These are phyloP conservation scores for Indicator maculatus DNA, from an alignment of 2,113 vertebrate genomes.

Conservation along the genomic window DNA sequence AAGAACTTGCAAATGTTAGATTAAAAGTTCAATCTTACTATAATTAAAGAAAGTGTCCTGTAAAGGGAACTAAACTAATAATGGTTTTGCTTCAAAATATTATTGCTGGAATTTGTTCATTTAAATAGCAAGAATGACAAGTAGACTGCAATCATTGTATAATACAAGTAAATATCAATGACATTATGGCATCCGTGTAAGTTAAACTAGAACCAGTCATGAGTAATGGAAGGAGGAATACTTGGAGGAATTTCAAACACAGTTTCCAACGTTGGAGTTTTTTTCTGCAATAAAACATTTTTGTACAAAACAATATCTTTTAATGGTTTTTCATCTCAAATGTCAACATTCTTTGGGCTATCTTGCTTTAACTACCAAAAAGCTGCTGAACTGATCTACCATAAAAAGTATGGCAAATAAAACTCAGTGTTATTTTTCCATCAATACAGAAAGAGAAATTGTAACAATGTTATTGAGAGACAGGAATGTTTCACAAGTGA, in stretches of 20 bases:
- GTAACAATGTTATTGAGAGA: neutral
- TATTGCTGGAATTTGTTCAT: neutral
- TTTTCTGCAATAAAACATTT: neutral
- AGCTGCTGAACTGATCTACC: neutral
- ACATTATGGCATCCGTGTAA: neutral
- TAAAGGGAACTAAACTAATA: neutral
- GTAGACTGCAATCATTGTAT: neutral
- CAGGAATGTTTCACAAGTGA: neutral
- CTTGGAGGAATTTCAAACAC: neutral
- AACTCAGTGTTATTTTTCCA: neutral
- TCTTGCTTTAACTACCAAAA: neutral
- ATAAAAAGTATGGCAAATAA: neutral
- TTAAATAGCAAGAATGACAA: neutral
- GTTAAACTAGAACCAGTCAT: neutral
- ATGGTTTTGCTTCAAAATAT: neutral
- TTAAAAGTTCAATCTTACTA: neutral
- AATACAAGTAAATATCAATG: neutral
- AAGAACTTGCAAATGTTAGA: neutral
- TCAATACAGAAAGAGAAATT: neutral
- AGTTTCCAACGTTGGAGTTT: neutral
- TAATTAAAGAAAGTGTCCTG: neutral
- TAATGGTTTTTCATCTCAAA: neutral
- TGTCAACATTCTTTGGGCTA: neutral
- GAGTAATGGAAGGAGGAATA: neutral
- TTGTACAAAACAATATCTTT: neutral